Evolutionary conservation across 2,888 invertebrate species (phyloP).

Genomic region (Nephrotoma guestfalica): DNA sequence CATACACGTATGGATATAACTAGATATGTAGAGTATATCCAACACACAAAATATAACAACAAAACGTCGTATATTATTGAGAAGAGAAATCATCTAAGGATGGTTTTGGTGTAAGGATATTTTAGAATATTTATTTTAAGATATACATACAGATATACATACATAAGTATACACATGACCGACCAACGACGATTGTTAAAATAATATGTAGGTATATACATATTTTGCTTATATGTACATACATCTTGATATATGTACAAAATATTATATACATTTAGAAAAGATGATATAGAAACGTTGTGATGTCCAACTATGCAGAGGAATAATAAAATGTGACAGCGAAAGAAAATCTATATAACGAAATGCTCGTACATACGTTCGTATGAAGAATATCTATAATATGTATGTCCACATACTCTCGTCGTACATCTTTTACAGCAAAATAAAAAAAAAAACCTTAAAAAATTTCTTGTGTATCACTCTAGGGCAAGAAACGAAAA

Average conservation of each 20-base stretch:
- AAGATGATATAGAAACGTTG: background rate
- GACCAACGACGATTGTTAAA: slow-evolving; percentile 2
- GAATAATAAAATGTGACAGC: background rate
- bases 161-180: background rate
- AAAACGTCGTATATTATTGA: slow-evolving; percentile 4
- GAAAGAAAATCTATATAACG: background rate
- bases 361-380: background rate
- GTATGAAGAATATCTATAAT: background rate
- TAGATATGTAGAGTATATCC: background rate
- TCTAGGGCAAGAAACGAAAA: background rate
- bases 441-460: background rate
- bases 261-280: background rate
- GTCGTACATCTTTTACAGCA: background rate
- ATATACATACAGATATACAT: background rate
- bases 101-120: slow-evolving; percentile 4
- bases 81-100: background rate
- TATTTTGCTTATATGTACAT: background rate
- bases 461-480: background rate
- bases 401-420: background rate
- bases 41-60: background rate
- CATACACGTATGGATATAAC: background rate
- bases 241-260: background rate
- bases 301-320: background rate
- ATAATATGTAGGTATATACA: background rate
- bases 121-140: background rate